Conservation (phyloP, 2,797 vertebrate species). For the Odontamblyopus lacepedii region DNA sequence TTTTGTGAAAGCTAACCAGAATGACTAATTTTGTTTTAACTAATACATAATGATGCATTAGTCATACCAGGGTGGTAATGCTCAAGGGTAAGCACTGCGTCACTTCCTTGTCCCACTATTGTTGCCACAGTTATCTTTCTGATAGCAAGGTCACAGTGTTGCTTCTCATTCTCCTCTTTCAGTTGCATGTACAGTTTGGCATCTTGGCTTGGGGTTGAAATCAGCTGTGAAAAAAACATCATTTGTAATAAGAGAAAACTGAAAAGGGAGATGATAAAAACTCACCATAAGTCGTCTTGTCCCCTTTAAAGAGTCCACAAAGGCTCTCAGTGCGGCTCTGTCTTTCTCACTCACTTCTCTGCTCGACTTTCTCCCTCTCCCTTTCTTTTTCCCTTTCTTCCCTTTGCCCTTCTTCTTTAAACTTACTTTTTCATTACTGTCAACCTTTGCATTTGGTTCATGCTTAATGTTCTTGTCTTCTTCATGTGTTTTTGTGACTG, state of each 20-base stretch:
- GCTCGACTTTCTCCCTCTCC: constrained; percentile 71
- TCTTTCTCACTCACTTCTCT: constrained; percentile 67
- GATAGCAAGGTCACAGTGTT: constrained; percentile 69
- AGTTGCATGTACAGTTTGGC: constrained; percentile 72
- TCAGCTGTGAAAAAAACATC: constrained; percentile 60
- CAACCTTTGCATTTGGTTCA: constrained; percentile 37
- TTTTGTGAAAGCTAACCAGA: background rate
- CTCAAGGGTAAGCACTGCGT: constrained; percentile 60
- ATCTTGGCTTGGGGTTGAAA: constrained; percentile 73
- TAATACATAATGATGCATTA: background rate
- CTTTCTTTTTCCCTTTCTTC: constrained; percentile 75
- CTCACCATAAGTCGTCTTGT: constrained; percentile 79
- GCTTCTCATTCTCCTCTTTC: constrained; percentile 69
- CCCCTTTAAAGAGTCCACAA: constrained; percentile 71
- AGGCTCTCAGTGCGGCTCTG: constrained; percentile 60
- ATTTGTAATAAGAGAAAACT: background rate
- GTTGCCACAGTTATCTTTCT: constrained; percentile 75
- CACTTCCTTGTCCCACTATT: constrained; percentile 66
- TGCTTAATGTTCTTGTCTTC: constrained; percentile 34
- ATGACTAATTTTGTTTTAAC: background rate
- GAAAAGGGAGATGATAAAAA: background rate
- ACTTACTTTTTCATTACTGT: constrained; percentile 39
- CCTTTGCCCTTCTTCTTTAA: constrained; percentile 76
- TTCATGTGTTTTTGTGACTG: constrained; percentile 26
- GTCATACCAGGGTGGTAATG: constrained; percentile 72